Conservation (phyloP, 2,888 invertebrate species). For the Drosophila meridiana region DNA sequence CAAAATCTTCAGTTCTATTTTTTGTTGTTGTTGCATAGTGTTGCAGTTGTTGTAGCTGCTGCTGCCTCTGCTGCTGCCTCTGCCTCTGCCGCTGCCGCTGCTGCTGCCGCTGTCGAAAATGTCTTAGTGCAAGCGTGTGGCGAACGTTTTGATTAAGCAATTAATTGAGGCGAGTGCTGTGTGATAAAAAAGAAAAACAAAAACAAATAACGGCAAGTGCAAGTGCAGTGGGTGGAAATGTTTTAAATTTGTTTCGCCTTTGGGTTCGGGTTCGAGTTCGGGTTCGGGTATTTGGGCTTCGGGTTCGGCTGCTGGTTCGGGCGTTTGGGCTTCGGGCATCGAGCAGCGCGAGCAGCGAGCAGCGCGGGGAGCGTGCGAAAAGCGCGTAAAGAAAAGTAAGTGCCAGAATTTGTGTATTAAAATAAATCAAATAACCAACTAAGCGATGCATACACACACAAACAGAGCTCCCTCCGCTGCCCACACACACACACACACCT, state of each 20-base stretch:
- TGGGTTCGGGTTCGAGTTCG: conserved; percentile 30
- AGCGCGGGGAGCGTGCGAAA: conserved; percentile 65
- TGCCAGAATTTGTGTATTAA: conserved; percentile 77
- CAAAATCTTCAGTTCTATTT: conserved; percentile 31
- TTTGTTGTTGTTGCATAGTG: conserved; percentile 36
- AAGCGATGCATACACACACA: conserved; percentile 79
- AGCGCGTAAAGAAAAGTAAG: conserved; percentile 81
- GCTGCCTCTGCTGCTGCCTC: not conserved
- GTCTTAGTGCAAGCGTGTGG: conserved; percentile 65
- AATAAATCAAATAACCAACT: conserved; percentile 78
- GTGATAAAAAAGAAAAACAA: conserved; percentile 46
- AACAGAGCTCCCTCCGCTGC: conserved; percentile 4
- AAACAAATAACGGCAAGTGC: conserved; percentile 74
- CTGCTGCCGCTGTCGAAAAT: conserved; percentile 46
- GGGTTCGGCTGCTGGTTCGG: conserved; percentile 32
- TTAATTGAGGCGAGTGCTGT: conserved; percentile 66
- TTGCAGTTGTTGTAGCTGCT: not conserved
- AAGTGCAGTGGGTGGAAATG: conserved; percentile 79
- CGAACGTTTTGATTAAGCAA: conserved; percentile 75
- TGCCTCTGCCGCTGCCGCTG: not conserved
- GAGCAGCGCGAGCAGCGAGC: conserved; percentile 8
- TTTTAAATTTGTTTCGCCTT: conserved; percentile 58
- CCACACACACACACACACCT: not conserved
- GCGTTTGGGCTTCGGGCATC: conserved; percentile 15
- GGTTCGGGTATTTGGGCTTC: conserved; percentile 23